Evolutionary conservation across 1,140 invertebrate genomes (phyloP).

Genomic region (Drosophila pallidifrons): DNA sequence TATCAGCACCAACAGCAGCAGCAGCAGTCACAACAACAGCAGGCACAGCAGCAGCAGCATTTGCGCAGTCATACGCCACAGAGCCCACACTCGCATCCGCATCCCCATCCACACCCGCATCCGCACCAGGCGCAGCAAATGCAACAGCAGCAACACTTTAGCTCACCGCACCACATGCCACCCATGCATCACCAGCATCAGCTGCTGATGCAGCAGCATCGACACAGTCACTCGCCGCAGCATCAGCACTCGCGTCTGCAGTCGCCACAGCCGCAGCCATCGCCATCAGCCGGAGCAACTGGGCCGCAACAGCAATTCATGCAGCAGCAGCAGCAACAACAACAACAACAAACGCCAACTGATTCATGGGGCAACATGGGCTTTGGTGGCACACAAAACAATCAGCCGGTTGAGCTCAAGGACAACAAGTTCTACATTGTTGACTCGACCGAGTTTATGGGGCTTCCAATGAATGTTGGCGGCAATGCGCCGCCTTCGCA

Average conservation of each 20-base stretch:
- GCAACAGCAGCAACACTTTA: conserved; percentile 72
- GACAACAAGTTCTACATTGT: conserved; percentile 82
- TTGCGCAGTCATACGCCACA: conserved; percentile 80
- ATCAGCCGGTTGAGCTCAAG: conserved; percentile 73
- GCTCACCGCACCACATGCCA: conserved; percentile 76
- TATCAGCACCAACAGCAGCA: conserved; percentile 69
- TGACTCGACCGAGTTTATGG: conserved; percentile 79
- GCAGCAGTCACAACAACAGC: conserved; percentile 58
- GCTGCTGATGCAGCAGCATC: conserved; percentile 68
- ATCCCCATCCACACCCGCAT: conserved; percentile 52
- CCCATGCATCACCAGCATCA: conserved; percentile 80
- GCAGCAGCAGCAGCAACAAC: conserved; percentile 59
- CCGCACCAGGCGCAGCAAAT: conserved; percentile 55
- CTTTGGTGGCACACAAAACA: conserved; percentile 64
- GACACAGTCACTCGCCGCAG: conserved; percentile 72
- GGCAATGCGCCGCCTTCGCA: conserved; percentile 51
- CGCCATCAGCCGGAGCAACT: conserved; percentile 54
- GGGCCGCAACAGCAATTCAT: conserved; percentile 62
- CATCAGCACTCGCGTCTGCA: conserved; percentile 76
- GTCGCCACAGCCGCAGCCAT: conserved; percentile 70
- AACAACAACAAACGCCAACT: conserved; percentile 48
- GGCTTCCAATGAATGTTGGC: conserved; percentile 82
- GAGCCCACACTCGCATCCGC: conserved; percentile 70
- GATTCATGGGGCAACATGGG: conserved; percentile 74
- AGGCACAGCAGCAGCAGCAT: conserved; percentile 64